These are phyloP conservation scores for Drosophila lacertosa DNA, from an alignment of 1,140 invertebrate genomes.

Conservation along the genomic window DNA sequence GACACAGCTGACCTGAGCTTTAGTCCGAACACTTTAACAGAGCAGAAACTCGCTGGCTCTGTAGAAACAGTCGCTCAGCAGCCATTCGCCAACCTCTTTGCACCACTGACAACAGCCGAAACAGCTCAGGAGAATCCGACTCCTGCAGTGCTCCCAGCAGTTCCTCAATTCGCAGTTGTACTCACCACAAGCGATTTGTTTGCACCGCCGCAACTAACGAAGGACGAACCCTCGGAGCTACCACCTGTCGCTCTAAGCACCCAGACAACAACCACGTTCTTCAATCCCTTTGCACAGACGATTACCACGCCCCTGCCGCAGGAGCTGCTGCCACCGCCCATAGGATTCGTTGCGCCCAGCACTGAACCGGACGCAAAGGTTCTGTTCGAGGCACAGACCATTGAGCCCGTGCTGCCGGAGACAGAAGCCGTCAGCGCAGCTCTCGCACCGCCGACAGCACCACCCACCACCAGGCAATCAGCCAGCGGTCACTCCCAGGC, in stretches of 20 bases:
- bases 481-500: slow-evolving; percentile 9
- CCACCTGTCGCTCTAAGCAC: slow-evolving; percentile 20
- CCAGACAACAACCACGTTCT: slow-evolving; percentile 59
- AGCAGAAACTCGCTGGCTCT: background rate
- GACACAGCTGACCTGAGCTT: background rate
- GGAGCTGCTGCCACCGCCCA: slow-evolving; percentile 51
- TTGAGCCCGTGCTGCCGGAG: slow-evolving; percentile 28
- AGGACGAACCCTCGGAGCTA: background rate
- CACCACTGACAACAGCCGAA: slow-evolving; percentile 7
- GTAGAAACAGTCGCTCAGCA: background rate
- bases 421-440: background rate
- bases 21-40: background rate
- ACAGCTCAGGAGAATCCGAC: background rate
- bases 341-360: slow-evolving; percentile 53
- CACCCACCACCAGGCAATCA: background rate
- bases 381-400: slow-evolving; percentile 32
- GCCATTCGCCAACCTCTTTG: slow-evolving; percentile 28
- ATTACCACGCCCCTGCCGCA: slow-evolving; percentile 49
- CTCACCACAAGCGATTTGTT: slow-evolving; percentile 11
- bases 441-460: slow-evolving; percentile 11
- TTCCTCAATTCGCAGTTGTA: background rate
- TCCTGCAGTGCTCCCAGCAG: background rate
- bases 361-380: background rate
- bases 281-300: slow-evolving; percentile 66
- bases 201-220: background rate